phyloP scores from a whole-genome alignment of 2,113 vertebrate genomes.

The Alosa alosa region DNA sequence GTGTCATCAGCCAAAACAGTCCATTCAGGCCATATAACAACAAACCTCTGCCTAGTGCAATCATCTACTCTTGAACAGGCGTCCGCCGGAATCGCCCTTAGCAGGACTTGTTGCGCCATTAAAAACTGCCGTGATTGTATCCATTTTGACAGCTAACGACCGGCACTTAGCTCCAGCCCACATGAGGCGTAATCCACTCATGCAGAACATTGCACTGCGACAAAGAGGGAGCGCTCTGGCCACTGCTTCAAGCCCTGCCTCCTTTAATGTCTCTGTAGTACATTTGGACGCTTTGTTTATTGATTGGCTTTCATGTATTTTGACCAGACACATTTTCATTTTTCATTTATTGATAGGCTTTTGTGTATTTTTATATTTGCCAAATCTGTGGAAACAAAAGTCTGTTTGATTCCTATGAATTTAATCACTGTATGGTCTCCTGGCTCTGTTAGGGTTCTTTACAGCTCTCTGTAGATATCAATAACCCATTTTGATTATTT shows the following conservation, averaged over 20 bases:
- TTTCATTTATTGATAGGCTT: neutral
- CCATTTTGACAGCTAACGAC: conserved; percentile 54
- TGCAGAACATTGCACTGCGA: conserved; percentile 34
- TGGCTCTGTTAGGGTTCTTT: neutral
- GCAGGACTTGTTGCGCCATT: conserved; percentile 50
- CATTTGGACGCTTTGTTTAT: neutral
- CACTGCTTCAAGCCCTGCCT: neutral
- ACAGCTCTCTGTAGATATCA: neutral
- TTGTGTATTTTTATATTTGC: neutral
- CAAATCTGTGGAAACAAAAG: neutral
- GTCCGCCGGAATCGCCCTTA: conserved; percentile 43
- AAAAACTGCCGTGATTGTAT: conserved; percentile 44
- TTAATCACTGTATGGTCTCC: neutral
- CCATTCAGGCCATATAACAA: conserved; percentile 27
- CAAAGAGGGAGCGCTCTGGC: neutral
- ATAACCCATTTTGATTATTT: neutral
- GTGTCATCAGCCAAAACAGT: conserved; percentile 39
- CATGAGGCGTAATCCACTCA: conserved; percentile 38
- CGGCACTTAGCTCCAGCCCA: conserved; percentile 27
- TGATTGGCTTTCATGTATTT: neutral
- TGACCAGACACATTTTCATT: neutral
- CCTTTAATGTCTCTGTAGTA: neutral
- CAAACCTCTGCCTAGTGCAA: conserved; percentile 34
- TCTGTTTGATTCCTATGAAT: neutral
- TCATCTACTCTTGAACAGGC: conserved; percentile 30